phyloP scores from a whole-genome alignment of 2,113 vertebrate genomes.

The Eptesicus fuscus region DNA sequence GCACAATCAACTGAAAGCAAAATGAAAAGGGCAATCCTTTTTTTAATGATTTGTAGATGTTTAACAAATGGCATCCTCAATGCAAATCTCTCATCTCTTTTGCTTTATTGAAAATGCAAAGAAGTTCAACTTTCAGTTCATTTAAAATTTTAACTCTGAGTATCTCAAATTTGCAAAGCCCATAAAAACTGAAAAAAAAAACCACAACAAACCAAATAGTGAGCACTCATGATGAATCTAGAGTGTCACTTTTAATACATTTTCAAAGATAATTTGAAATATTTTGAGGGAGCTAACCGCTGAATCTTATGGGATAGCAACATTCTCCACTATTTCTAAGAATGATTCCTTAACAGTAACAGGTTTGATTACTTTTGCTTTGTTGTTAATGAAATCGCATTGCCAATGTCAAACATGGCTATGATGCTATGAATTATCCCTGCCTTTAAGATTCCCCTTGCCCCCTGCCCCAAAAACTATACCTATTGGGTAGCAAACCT shows the following conservation, averaged over 20 bases:
- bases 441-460: neutral
- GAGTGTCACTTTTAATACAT: neutral
- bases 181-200: neutral
- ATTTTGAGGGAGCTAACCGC: neutral
- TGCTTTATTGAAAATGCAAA: neutral
- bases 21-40: conserved; percentile 52
- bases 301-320: neutral
- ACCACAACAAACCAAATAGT: neutral
- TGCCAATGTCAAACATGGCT: neutral
- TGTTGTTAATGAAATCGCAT: neutral
- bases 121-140: neutral
- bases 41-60: conserved; percentile 60
- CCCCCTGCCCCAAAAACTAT: neutral
- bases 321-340: neutral
- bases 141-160: conserved; percentile 7
- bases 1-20: conserved; percentile 43
- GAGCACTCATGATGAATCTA: neutral
- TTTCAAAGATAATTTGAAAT: neutral
- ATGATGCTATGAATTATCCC: neutral
- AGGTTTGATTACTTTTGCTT: neutral
- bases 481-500: neutral
- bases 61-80: neutral
- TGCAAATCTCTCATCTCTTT: neutral
- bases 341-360: neutral
- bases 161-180: neutral